A percentile compares a stretch with the other conserved stretches of the same genome.
Conservation (phyloP, 2,797 vertebrate species). For the Neomorphus geoffroyi region DNA sequence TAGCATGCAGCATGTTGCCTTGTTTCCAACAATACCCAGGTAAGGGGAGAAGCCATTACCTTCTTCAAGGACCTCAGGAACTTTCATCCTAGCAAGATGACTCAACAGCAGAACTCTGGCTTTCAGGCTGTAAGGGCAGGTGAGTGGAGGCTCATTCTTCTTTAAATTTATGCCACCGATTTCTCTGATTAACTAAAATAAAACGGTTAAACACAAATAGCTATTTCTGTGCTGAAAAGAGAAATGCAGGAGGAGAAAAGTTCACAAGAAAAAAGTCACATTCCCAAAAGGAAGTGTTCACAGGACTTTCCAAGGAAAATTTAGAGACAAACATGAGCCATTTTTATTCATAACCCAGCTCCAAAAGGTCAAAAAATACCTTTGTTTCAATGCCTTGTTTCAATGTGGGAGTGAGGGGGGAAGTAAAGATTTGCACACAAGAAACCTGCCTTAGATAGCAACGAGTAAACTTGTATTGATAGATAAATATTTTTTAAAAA, state of each 20-base stretch:
- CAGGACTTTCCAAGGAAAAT: background rate
- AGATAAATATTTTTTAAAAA: background rate
- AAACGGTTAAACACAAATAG: constrained; percentile 43
- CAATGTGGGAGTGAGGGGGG: fast-evolving
- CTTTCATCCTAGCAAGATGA: constrained; percentile 94
- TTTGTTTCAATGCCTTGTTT: background rate
- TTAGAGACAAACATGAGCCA: background rate
- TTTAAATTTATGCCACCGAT: constrained; percentile 97
- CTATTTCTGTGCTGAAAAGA: background rate
- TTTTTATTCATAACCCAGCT: background rate
- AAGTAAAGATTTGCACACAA: background rate
- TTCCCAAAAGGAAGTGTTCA: background rate
- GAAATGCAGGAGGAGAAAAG: background rate
- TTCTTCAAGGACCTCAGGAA: constrained; percentile 94
- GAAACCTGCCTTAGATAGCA: background rate
- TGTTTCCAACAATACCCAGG: background rate
- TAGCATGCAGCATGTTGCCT: background rate
- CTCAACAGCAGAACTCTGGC: constrained; percentile 92
- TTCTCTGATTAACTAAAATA: constrained; percentile 91
- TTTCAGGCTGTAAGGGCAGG: constrained; percentile 97
- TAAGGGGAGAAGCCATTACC: constrained; percentile 77
- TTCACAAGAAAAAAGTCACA: background rate
- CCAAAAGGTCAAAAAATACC: background rate
- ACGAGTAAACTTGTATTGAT: background rate
- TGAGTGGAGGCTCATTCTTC: constrained; percentile 98